Evolutionary conservation across 2,888 invertebrate genomes (phyloP), one percentile per base, ranked within the genome.

Genomic region (Lasiommata megera): DNA sequence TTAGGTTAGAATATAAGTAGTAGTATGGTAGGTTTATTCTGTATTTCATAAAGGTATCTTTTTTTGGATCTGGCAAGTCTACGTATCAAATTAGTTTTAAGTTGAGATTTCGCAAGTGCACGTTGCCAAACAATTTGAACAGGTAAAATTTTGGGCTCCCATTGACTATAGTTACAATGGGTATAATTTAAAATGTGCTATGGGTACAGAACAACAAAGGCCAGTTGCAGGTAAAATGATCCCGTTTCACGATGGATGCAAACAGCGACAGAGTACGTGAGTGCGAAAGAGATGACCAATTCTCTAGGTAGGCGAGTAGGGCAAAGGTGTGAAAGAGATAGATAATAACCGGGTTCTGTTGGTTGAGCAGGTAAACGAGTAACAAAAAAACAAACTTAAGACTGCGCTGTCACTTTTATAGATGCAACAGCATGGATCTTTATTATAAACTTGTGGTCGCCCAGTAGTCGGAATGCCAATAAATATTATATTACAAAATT

Each of bases 351-450:
- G 31, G 46, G 44, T 16, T 12, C 46, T 28, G 29, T 16, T 28
- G 67, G 72, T 66, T 63, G 60, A 58, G 66, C 72, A 71, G 71
- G 72, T 71, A 72, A 67, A 64, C 61, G 46, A 36, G 36, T 37
- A 37, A 60, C 3, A 38, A 46, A n/a, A n/a, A n/a, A n/a, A n/a
- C n/a, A n/a, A n/a, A n/a, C n/a, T n/a, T n/a, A n/a, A n/a, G n/a
- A 58, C 52, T 67, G 65, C 67, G 63, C 58, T 60, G 58, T 56
- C 61, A 41, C 36, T 53, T 28, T 18, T 18, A 36, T 54, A 14
- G 38, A 51, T 51, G 51, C 51, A 40, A 40, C 14, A 16, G 12
- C 11, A 6, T 23, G 51, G 14, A 29, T 40, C 12, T 48, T 37
- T 11, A 40, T n/a, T 31, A 31, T 48, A n/a, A n/a, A n/a, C n/a